A percentile compares a stretch with the other conserved stretches of the same genome.
Evolutionary conservation across 2,888 invertebrate species (phyloP).

Genomic region (Rhynchonema sp.): DNA sequence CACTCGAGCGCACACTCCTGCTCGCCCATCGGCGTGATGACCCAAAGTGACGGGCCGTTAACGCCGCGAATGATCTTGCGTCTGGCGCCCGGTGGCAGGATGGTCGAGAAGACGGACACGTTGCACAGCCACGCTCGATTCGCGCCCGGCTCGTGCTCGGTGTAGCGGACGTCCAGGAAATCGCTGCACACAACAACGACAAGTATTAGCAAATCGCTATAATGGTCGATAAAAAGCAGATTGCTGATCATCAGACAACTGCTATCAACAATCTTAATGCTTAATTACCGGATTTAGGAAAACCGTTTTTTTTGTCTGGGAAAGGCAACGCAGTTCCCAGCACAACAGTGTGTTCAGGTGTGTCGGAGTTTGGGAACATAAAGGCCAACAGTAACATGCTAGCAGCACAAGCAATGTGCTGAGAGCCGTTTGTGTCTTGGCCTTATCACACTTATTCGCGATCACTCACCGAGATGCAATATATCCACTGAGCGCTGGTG

Average conservation of each 20-base stretch:
- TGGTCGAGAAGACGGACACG: background rate
- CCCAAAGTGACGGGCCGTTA: background rate
- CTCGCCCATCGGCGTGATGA: background rate
- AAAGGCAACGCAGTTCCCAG: too few relatives aligned
- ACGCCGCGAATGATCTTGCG: background rate
- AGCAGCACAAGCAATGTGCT: too few relatives aligned
- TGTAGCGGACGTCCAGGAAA: background rate
- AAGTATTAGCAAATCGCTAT: too few relatives aligned
- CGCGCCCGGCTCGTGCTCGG: background rate
- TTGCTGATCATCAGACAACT: background rate
- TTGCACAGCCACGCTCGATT: background rate
- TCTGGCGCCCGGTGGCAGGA: background rate
- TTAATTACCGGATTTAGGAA: too few relatives aligned
- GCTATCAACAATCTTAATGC: too few relatives aligned
- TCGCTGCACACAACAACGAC: background rate
- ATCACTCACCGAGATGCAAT: background rate
- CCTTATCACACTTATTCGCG: background rate
- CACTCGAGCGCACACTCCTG: background rate
- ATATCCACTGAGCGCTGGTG: background rate
- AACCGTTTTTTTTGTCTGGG: too few relatives aligned
- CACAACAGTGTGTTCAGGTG: too few relatives aligned
- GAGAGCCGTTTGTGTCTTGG: too few relatives aligned
- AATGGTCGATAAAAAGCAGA: background rate
- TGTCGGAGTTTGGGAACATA: too few relatives aligned
- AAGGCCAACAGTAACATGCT: too few relatives aligned